A percentile compares a stretch with the other conserved stretches of the same genome.
Evolutionary conservation across 2,113 vertebrate species (phyloP).

Genomic region (Ploceus nigricollis): DNA sequence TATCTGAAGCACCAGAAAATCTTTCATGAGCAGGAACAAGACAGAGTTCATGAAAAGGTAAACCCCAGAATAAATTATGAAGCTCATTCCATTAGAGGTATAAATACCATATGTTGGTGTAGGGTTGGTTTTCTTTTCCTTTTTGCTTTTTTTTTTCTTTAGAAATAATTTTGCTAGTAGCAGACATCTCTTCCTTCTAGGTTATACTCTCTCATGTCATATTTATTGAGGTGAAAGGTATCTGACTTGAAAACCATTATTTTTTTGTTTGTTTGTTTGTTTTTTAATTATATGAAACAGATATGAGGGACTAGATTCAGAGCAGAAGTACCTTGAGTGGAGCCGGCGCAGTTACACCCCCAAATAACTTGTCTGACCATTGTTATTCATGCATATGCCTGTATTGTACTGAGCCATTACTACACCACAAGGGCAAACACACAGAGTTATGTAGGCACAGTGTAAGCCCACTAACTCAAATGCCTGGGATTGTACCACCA

Average conservation of each 20-base stretch:
- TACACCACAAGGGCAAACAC: background rate
- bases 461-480: background rate
- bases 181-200: background rate
- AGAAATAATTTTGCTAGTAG: background rate
- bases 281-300: background rate
- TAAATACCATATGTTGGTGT: constrained; percentile 54
- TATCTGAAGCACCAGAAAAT: constrained; percentile 58
- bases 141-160: background rate
- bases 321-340: background rate
- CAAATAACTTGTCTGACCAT: background rate
- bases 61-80: constrained; percentile 67
- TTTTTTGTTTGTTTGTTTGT: background rate
- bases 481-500: background rate
- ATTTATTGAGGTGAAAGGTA: constrained; percentile 8
- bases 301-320: background rate
- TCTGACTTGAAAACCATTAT: background rate
- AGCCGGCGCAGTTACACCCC: background rate
- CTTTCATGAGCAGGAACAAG: constrained; percentile 54
- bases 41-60: constrained; percentile 68
- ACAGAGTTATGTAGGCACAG: background rate
- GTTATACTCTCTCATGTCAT: background rate
- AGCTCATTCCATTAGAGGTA: constrained; percentile 37
- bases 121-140: background rate
- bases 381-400: background rate
- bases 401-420: background rate